Conservation (phyloP, 2,888 invertebrate genomes). For the Charanyca ferruginea region DNA sequence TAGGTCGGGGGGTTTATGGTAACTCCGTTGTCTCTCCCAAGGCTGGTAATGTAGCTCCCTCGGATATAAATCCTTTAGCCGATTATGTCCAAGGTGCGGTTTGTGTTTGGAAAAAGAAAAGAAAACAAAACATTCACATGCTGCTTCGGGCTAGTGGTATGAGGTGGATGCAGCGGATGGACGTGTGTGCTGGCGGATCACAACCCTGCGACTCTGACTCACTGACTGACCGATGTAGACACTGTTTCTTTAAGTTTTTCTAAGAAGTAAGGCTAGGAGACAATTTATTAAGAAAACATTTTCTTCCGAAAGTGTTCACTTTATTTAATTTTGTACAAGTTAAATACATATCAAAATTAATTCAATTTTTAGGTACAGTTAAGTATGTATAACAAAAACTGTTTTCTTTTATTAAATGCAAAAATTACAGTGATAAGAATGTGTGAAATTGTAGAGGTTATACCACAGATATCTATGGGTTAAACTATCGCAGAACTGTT, state of each 20-base stretch:
- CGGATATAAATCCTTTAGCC: slow-evolving; percentile 90
- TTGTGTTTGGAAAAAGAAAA: slow-evolving; percentile 91
- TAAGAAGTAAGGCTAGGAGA: slow-evolving; percentile 37
- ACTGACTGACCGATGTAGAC: slow-evolving; percentile 12
- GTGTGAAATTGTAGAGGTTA: slow-evolving; percentile 7
- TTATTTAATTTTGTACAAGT: slow-evolving; percentile 3
- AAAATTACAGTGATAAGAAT: slow-evolving; percentile 17
- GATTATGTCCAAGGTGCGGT: slow-evolving; percentile 90
- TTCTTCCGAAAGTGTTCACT: slow-evolving; percentile 12
- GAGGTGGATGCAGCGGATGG: slow-evolving; percentile 86
- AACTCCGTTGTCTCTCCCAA: slow-evolving; percentile 93
- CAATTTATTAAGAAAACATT: slow-evolving; percentile 16
- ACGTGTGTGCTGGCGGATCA: slow-evolving; percentile 76
- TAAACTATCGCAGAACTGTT: slow-evolving; percentile 64
- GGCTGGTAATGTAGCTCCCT: slow-evolving; percentile 92
- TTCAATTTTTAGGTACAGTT: slow-evolving; percentile 32
- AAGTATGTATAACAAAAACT: slow-evolving; percentile 7
- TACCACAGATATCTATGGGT: slow-evolving; percentile 60
- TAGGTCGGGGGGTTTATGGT: slow-evolving; percentile 91
- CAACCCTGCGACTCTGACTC: slow-evolving; percentile 78
- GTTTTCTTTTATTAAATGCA: slow-evolving; percentile 14
- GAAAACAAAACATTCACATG: slow-evolving; percentile 92
- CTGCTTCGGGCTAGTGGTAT: slow-evolving; percentile 88
- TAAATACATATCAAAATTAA: slow-evolving; percentile 11
- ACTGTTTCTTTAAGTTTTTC: neutral